Base-by-base conservation (phyloP, 2,113 vertebrate species). In the Thermophis baileyi region DNA sequence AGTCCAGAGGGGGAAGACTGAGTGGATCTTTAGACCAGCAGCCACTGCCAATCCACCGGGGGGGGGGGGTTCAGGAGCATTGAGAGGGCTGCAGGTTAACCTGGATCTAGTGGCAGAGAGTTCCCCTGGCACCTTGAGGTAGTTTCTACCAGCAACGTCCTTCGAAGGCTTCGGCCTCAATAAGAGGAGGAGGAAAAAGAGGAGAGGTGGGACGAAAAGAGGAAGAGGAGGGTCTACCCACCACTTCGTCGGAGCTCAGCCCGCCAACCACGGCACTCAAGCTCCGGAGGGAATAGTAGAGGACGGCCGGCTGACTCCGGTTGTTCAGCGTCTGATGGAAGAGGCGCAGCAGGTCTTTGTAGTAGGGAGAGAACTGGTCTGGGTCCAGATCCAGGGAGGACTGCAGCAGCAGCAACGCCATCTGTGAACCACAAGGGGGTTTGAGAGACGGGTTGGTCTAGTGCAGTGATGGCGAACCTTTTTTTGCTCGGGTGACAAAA, bases 261-360 rank as follows among this genome's bases (percentile, higher is more conserved):
- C 97, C 97, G 3, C 97, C 92, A 0, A 96, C 97, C 40, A 98
- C 97, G 92, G 98, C 94, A 0, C 98, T 98, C 85, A 99, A 95
- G 44, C 98, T 98, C 86, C 98, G 98, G 89, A 99, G 97, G 88
- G 98, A 97, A 94, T 98, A 99, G 95, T 98, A 98, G 55, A 98
- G 93, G 18, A 97, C 94, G 0, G 96, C 97, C 0, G 98, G 97
- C 94, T 98, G 98, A 93, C 93, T 95, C 69, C 96, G 96, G 89
- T 98, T 98, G 94, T 97, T 97, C n/a, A 99, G 96, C 1, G 97
- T 97, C 25, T 96, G 94, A 14, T 94, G 95, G 89, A 99, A 97
- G 93, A 98, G 97, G 94, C 96, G 97, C 27, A 99, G 96, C 47
- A 99, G 98, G 91, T 99, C 98, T 81, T 91, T 89, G 89, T 98